These are phyloP conservation scores for Thalpophila matura DNA, from an alignment of 2,888 invertebrate species.

Conservation along the genomic window DNA sequence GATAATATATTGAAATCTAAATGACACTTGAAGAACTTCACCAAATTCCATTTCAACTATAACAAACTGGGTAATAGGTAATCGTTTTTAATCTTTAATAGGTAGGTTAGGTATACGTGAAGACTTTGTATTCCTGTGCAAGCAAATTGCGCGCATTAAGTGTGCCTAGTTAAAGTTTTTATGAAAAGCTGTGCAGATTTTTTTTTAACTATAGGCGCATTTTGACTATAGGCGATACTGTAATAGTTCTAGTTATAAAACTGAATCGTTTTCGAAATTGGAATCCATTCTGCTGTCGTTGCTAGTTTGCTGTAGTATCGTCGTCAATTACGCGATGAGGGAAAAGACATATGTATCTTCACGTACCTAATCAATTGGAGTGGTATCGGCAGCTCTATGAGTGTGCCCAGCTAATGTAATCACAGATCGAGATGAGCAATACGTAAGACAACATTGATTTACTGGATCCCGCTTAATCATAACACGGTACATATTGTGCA, in stretches of 20 bases:
- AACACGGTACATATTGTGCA: constrained; percentile 22
- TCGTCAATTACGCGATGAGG: neutral
- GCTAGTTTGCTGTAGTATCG: neutral
- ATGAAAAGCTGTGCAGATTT: too few relatives aligned
- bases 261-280: neutral
- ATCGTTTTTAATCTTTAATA: too few relatives aligned
- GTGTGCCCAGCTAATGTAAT: constrained; percentile 57
- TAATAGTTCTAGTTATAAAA: neutral
- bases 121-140: too few relatives aligned
- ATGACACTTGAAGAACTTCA: neutral
- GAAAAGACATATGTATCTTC: too few relatives aligned
- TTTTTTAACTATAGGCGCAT: too few relatives aligned
- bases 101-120: too few relatives aligned
- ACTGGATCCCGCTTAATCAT: constrained; percentile 67
- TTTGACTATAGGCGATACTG: too few relatives aligned
- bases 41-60: neutral
- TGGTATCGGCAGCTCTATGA: constrained; percentile 28
- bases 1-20: neutral
- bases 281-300: neutral
- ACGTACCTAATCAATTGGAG: too few relatives aligned
- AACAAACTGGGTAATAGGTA: neutral
- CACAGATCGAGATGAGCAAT: constrained; percentile 68
- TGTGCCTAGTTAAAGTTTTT: too few relatives aligned
- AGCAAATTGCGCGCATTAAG: too few relatives aligned
- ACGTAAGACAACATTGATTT: constrained; percentile 73